Evolutionary conservation across 2,113 vertebrate genomes (phyloP), one percentile per base, ranked within the genome.

Genomic region (Saiga tatarica): DNA sequence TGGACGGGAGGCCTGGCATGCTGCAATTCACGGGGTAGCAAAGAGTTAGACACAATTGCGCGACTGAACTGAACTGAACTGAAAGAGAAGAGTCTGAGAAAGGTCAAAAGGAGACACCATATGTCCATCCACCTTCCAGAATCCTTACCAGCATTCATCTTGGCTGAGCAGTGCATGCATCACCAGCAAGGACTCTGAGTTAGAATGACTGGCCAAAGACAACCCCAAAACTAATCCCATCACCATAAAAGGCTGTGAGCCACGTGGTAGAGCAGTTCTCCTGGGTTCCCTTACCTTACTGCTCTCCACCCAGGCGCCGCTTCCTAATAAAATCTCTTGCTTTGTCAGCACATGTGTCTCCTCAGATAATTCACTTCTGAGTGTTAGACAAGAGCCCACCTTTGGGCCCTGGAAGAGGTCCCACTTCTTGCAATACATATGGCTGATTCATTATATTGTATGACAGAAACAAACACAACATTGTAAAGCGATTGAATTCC

Each of bases 281-380:
- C 36, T 42, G 21, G 1, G 71, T 13, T 25, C 11, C 19, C 11
- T 42, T 7, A 74, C 23, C 21, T 13, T 74, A 42, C 71, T 14
- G 36, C 21, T 74, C 71, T 42, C 71, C 36, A 2, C 71, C 71
- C 0, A 1, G 71, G 71, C 0, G 0, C 36, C 36, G 11, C 71
- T 42, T 74, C 21, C 11, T 39, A 74, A 7, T 39, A 74, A 74
- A 74, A 39, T 42, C 36, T 25, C 36, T 25, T 74, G 71, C 36
- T 74, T 71, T 42, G 5, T 42, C 71, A 74, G 10, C 71, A 74
- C 36, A 74, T 25, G 21, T 74, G 21, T 42, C 36, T 74, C 5
- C 23, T 42, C 71, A 74, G 11, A 74, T 42, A 13, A 42, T 14
- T 74, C 36, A 26, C 12, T 42, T 42, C 36, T 42, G 10, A 74